phyloP scores from a whole-genome alignment of 2,888 invertebrate genomes.

The Standfussiana lucernea region DNA sequence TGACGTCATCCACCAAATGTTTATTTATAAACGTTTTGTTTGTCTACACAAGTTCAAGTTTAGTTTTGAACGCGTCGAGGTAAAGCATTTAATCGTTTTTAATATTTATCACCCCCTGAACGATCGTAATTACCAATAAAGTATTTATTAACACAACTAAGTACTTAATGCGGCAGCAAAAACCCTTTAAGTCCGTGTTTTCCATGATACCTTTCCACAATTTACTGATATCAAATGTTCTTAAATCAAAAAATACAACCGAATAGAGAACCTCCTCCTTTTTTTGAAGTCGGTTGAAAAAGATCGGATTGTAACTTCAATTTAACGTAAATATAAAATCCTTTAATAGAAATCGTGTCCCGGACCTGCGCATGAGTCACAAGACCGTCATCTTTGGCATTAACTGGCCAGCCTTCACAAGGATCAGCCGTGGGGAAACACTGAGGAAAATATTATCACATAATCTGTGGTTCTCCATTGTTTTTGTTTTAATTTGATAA shows the following conservation, averaged over 20 bases:
- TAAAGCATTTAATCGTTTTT: background rate
- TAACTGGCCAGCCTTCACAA: slow-evolving; percentile 48
- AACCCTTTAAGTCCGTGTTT: background rate
- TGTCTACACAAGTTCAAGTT: slow-evolving; percentile 12
- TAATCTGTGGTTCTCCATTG: slow-evolving; percentile 29
- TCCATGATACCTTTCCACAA: background rate
- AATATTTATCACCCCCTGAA: background rate
- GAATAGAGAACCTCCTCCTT: too few species aligned
- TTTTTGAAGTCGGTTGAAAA: too few species aligned
- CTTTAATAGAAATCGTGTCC: slow-evolving; percentile 55
- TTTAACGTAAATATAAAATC: slow-evolving; percentile 1
- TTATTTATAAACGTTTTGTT: slow-evolving; percentile 19
- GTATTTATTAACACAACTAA: background rate
- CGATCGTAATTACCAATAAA: background rate
- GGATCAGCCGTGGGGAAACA: slow-evolving; percentile 44
- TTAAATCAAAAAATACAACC: background rate
- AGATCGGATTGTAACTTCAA: background rate
- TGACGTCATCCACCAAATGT: background rate
- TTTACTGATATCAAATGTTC: background rate
- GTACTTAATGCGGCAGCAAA: background rate
- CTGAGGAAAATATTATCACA: slow-evolving; percentile 43
- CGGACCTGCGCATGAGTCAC: slow-evolving; percentile 63
- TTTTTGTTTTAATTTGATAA: slow-evolving; percentile 50
- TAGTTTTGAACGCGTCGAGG: background rate
- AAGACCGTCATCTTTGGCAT: slow-evolving; percentile 38